Evolutionary conservation across 35 echinoderm and acorn worm genomes (phyloP).

Genomic region (Apostichopus californicus): DNA sequence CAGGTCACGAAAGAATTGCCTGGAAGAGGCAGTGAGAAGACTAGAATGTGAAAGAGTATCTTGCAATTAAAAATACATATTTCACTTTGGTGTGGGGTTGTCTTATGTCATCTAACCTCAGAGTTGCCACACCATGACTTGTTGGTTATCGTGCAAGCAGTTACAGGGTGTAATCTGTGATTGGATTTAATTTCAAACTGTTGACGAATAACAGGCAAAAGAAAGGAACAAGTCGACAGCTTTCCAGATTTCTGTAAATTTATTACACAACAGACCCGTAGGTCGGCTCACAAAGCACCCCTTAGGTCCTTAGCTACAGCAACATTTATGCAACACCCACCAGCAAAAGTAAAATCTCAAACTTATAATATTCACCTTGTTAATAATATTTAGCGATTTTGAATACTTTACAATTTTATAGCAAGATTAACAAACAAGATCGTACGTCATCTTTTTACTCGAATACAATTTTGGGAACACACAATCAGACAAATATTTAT

Average conservation of each 20-base stretch:
- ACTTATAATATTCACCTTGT: neutral
- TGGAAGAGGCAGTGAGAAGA: no score
- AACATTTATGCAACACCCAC: slow-evolving; percentile 46
- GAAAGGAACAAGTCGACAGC: neutral
- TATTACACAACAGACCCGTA: slow-evolving; percentile 51
- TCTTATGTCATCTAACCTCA: no score
- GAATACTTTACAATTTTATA: neutral
- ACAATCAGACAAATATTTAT: slow-evolving; percentile 10
- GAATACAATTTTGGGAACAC: neutral
- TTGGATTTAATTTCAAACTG: no score
- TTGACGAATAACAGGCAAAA: neutral
- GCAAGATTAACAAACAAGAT: neutral
- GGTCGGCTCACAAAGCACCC: slow-evolving; percentile 36
- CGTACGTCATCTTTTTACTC: neutral
- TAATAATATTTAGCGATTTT: neutral
- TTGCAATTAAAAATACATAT: no score
- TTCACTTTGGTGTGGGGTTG: no score
- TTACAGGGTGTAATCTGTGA: no score
- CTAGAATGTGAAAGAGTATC: no score
- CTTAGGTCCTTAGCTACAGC: slow-evolving; percentile 40
- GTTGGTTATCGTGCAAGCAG: no score
- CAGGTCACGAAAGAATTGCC: no score
- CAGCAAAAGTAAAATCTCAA: neutral
- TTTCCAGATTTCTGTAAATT: slow-evolving; percentile 37
- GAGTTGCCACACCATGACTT: no score